Evolutionary conservation across 2,888 invertebrate genomes (phyloP).

Genomic region (Meloe dianella): DNA sequence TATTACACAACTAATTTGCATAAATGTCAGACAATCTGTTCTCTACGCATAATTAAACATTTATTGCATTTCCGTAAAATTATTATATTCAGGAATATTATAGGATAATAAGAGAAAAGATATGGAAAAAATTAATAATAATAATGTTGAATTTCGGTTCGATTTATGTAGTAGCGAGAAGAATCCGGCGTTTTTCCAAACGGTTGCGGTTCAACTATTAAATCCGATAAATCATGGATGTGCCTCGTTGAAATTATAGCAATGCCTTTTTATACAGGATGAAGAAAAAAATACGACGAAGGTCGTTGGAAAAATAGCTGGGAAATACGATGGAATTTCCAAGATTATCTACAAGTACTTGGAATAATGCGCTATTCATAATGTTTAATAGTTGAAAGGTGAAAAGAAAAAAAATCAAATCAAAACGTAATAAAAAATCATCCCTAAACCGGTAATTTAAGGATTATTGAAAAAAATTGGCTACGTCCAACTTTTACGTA

Average conservation of each 20-base stretch:
- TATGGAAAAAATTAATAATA: not conserved
- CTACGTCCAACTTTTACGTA: too few relatives aligned
- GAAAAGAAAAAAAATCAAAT: too few relatives aligned
- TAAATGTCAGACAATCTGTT: slow-evolving; percentile 8
- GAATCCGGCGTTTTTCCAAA: slow-evolving; percentile 11
- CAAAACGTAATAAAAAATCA: not conserved
- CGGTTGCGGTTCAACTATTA: slow-evolving; percentile 7
- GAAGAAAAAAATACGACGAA: not conserved
- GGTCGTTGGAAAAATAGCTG: not conserved
- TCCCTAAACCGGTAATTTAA: not conserved
- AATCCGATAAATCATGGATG: slow-evolving; percentile 6
- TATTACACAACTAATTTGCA: slow-evolving; percentile 9
- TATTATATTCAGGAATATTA: not conserved
- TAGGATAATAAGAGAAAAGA: not conserved
- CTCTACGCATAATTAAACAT: slow-evolving; percentile 10
- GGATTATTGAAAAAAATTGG: too few relatives aligned
- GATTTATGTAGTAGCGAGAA: not conserved
- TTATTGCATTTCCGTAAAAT: not conserved
- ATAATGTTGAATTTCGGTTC: not conserved
- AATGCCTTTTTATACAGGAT: not conserved
- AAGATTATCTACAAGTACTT: not conserved
- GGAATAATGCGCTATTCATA: not conserved
- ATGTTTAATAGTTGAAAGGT: not conserved
- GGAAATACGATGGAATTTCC: not conserved
- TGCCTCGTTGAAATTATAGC: not conserved